phyloP scores from a whole-genome alignment of 2,797 vertebrate genomes.

The Poecilia velifera region DNA sequence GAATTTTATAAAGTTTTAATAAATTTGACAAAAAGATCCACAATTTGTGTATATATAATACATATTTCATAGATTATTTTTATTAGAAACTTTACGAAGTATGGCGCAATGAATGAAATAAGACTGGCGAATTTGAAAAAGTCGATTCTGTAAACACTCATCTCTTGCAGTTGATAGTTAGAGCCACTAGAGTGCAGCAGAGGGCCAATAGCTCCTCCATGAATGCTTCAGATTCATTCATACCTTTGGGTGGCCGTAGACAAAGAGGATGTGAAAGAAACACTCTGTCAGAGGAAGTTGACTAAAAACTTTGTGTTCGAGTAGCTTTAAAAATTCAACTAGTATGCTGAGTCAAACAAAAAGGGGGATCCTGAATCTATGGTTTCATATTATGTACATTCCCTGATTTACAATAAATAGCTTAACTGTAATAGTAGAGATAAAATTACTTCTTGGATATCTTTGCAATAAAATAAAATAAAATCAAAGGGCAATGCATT shows the following conservation, averaged over 20 bases:
- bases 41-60: no score
- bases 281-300: constrained; percentile 63
- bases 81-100: neutral
- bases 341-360: neutral
- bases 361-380: neutral
- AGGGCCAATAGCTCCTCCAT: constrained; percentile 24
- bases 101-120: neutral
- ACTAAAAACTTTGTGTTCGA: constrained; percentile 25
- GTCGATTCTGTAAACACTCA: no score
- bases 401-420: neutral
- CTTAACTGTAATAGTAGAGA: neutral
- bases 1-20: no score
- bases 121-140: neutral
- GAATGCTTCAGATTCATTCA: constrained; percentile 33
- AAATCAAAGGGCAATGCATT: neutral
- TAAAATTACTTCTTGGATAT: neutral
- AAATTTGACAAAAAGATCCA: no score
- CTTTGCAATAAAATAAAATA: neutral
- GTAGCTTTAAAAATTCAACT: constrained; percentile 8
- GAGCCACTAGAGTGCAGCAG: constrained; percentile 67
- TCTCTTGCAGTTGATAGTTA: constrained; percentile 27
- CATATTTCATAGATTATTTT: neutral
- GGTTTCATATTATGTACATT: neutral
- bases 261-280: constrained; percentile 73
- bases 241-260: constrained; percentile 29